Evolutionary conservation across 2,797 vertebrate species (phyloP).

Genomic region (Urocyon cinereoargenteus): DNA sequence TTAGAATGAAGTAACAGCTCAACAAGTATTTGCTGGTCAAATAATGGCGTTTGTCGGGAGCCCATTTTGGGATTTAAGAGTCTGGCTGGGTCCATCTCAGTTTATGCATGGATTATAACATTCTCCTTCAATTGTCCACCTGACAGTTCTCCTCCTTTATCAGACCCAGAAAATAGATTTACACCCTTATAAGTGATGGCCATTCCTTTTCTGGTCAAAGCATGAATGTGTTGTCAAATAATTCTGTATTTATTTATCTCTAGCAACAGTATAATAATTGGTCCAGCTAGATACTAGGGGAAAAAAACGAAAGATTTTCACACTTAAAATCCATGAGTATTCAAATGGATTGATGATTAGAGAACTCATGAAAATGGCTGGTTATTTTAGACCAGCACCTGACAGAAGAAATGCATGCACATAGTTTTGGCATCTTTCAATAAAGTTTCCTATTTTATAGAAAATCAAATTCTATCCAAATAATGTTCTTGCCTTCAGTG

Average conservation of each 20-base stretch:
- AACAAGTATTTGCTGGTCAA: neutral
- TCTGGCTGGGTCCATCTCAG: neutral
- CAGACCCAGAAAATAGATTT: neutral
- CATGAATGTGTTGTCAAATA: slow-evolving; percentile 53
- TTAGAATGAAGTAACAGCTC: neutral
- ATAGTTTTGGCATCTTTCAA: neutral
- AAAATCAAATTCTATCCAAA: slow-evolving; percentile 31
- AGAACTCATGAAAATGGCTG: neutral
- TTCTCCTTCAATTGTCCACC: neutral
- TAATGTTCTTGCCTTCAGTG: neutral
- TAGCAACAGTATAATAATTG: neutral
- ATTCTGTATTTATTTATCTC: slow-evolving; percentile 56
- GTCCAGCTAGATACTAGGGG: neutral
- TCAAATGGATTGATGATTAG: slow-evolving; percentile 2
- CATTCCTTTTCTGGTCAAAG: neutral
- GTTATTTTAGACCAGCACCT: neutral
- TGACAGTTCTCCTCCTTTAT: neutral
- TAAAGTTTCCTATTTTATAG: slow-evolving; percentile 4
- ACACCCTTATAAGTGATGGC: neutral
- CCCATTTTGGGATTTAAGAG: neutral
- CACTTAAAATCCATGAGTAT: neutral
- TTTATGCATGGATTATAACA: neutral
- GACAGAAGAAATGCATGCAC: neutral
- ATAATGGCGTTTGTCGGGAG: neutral
- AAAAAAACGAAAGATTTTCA: neutral